phyloP scores from a whole-genome alignment of 2,797 vertebrate genomes.

The Vespertilio murinus region DNA sequence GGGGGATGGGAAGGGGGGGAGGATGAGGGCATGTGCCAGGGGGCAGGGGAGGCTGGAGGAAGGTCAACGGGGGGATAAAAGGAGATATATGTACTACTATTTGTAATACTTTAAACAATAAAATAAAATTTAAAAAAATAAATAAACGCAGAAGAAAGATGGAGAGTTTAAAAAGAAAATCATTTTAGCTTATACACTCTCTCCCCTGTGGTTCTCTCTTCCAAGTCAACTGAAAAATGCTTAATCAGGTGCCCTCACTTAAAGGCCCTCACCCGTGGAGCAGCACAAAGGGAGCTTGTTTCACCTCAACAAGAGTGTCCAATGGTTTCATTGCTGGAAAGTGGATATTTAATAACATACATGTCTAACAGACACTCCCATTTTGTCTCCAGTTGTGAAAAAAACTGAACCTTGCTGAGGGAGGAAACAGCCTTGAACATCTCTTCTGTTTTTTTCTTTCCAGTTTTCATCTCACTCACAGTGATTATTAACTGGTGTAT shows the following conservation, averaged over 20 bases:
- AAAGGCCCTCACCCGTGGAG: background rate
- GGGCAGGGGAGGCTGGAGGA: too few species aligned
- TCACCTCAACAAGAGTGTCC: background rate
- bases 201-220: slow-evolving; percentile 47
- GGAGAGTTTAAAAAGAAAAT: slow-evolving; percentile 58
- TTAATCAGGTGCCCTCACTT: slow-evolving; percentile 34
- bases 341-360: slow-evolving; percentile 43
- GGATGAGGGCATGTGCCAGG: too few species aligned
- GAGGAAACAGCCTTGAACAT: background rate
- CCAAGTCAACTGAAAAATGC: slow-evolving; percentile 7
- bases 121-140: background rate
- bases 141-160: slow-evolving; percentile 47
- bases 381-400: slow-evolving; percentile 37
- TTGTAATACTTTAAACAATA: too few species aligned
- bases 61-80: too few species aligned
- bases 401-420: background rate
- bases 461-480: background rate
- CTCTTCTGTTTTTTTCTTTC: background rate
- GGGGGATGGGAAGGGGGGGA: too few species aligned
- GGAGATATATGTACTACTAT: too few species aligned
- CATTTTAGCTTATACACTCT: slow-evolving; percentile 36
- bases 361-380: slow-evolving; percentile 46
- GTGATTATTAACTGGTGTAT: background rate
- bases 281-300: background rate
- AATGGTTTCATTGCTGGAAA: background rate